Conservation (phyloP, 2,888 invertebrate genomes). For the Allacma fusca region DNA sequence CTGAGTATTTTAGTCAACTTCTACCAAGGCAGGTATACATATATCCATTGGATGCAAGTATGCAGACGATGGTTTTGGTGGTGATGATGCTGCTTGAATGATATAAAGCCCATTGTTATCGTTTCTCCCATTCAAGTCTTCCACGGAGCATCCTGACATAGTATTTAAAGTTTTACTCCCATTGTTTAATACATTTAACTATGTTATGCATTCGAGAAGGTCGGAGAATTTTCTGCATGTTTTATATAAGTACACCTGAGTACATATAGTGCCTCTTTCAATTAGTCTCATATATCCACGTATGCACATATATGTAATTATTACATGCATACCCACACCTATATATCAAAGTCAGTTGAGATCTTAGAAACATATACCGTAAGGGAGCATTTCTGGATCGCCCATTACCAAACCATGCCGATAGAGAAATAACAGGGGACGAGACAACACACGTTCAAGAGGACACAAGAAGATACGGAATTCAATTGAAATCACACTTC, state of each 20-base stretch:
- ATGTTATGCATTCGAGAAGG: neutral
- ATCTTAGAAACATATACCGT: neutral
- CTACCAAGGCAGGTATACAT: too few species aligned
- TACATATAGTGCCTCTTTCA: too few species aligned
- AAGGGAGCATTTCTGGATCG: neutral
- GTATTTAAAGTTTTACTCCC: constrained; percentile 19
- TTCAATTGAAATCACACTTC: neutral
- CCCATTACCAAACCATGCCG: neutral
- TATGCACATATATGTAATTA: too few species aligned
- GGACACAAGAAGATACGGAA: neutral
- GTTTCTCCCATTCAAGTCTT: constrained; percentile 22
- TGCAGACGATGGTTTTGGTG: neutral
- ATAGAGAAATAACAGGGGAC: neutral
- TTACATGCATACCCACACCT: too few species aligned
- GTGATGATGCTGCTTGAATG: neutral
- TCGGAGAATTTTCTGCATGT: neutral
- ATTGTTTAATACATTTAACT: neutral
- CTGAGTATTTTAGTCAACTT: constrained; percentile 41
- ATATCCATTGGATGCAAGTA: neutral
- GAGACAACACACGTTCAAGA: neutral
- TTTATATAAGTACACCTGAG: too few species aligned
- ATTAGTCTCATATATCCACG: too few species aligned
- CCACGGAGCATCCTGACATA: constrained; percentile 24
- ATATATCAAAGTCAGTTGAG: too few species aligned
- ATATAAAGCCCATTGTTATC: constrained; percentile 20